Conservation (phyloP, 2,113 vertebrate genomes). For the Leucopsar rothschildi region DNA sequence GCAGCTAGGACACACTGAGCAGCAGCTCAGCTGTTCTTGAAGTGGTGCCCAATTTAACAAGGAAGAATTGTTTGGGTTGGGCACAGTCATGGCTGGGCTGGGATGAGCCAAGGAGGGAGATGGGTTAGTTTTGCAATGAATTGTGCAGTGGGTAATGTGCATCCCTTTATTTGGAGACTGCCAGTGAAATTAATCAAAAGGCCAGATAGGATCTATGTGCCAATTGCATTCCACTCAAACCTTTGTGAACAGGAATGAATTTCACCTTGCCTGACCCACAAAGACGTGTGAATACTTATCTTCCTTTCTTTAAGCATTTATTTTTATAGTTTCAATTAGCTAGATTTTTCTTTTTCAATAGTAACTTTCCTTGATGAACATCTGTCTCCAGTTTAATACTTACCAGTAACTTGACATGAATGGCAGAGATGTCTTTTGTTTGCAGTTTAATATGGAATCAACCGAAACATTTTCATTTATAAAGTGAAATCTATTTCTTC, state of each 20-base stretch:
- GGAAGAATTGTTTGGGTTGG: not conserved
- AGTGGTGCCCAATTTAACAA: not conserved
- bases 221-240: not conserved
- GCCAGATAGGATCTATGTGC: not conserved
- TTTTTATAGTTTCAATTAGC: constrained; percentile 11
- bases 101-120: not conserved
- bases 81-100: not conserved
- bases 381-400: not conserved
- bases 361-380: not conserved
- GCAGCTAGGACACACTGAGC: not conserved
- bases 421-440: not conserved
- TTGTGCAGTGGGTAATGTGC: not conserved
- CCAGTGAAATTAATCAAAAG: not conserved
- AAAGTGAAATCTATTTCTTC: constrained; percentile 4
- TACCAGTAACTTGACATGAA: not conserved
- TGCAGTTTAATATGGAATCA: not conserved
- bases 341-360: not conserved
- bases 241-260: not conserved
- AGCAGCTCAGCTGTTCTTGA: not conserved
- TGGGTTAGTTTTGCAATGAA: not conserved
- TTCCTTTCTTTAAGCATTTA: not conserved
- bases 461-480: not conserved
- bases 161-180: not conserved
- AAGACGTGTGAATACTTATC: not conserved
- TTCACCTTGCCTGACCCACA: not conserved